Evolutionary conservation across 1,140 invertebrate genomes (phyloP), one percentile per base, ranked within the genome.

Genomic region (Drosophila serrata): DNA sequence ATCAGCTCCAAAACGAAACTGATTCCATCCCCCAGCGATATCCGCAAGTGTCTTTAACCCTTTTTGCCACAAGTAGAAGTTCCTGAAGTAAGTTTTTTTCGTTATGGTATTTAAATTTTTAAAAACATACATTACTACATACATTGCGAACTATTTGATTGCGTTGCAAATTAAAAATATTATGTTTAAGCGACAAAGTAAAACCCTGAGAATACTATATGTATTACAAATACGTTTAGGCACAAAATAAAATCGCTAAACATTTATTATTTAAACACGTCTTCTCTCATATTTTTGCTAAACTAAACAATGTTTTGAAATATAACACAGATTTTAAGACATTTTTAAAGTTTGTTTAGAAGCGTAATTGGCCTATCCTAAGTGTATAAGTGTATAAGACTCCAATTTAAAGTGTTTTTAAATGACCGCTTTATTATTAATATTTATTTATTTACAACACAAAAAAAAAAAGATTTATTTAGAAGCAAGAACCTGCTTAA

Each of bases 1-100:
- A 22, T 35, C 27, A 24, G 43, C 33, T 42, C 29, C 49, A 15
- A 45, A 29, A 29, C 45, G 33, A 70, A 48, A 39, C 46, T 27
- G 51, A 37, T 35, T 45, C 13, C 49, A 51, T n/a, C 24, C 49
- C 15, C 40, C 27, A 35, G 29, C 35, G 43, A 40, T 53, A 53
- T 56, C 17, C 59, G 24, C 48, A 42, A 51, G 13, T 4, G 31
- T 15, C 8, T 55, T 55, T 55, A 55, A 42, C 56, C 46, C 46
- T 45, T 63, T 64, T n/a, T 24, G 8, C 22, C 5, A 31, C 8
- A n/a, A 6, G 11, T 17, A 4, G 19, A 22, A 0, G 17, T 11
- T 35, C 37, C 5, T 53, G 2, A 53, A 22, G 19, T 37, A 22
- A 15, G 6, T 3, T 6, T 8, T 22, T 33, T 31, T 33, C 0